Evolutionary conservation across 2,113 vertebrate species (phyloP).

Genomic region (Silurus glanis): DNA sequence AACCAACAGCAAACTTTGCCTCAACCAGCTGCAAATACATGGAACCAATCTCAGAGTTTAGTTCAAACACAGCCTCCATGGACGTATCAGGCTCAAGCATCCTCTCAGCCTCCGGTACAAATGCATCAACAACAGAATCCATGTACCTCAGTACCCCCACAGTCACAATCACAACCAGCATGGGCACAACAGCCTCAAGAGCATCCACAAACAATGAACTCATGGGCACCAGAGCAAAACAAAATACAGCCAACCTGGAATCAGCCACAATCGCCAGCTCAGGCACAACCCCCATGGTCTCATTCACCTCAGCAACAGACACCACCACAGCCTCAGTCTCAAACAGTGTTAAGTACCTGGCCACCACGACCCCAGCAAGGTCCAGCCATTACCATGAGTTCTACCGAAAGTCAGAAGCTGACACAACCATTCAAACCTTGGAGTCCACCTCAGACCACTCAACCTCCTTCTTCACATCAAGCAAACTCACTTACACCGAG

Average conservation of each 20-base stretch:
- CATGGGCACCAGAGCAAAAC: slow-evolving; percentile 67
- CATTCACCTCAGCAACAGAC: slow-evolving; percentile 56
- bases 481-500: slow-evolving; percentile 70
- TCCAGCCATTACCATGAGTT: slow-evolving; percentile 52
- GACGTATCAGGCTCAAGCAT: slow-evolving; percentile 45
- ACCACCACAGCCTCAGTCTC: slow-evolving; percentile 49
- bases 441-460: slow-evolving; percentile 69
- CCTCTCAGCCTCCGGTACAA: slow-evolving; percentile 35
- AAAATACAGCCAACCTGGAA: slow-evolving; percentile 65
- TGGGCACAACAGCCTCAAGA: slow-evolving; percentile 43
- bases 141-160: slow-evolving; percentile 39
- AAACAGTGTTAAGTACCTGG: slow-evolving; percentile 61
- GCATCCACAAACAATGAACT: slow-evolving; percentile 49
- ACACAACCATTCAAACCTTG: slow-evolving; percentile 74
- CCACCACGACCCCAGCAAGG: slow-evolving; percentile 61
- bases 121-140: slow-evolving; percentile 36
- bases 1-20: slow-evolving; percentile 38
- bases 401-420: slow-evolving; percentile 54
- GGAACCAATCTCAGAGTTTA: slow-evolving; percentile 44
- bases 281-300: slow-evolving; percentile 67
- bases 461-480: slow-evolving; percentile 72
- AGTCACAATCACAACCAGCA: slow-evolving; percentile 34
- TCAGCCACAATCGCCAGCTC: slow-evolving; percentile 58
- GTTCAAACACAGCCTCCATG: slow-evolving; percentile 47
- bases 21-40: slow-evolving; percentile 42